Conservation (phyloP, 2,797 vertebrate genomes). For the Protonibea diacanthus region DNA sequence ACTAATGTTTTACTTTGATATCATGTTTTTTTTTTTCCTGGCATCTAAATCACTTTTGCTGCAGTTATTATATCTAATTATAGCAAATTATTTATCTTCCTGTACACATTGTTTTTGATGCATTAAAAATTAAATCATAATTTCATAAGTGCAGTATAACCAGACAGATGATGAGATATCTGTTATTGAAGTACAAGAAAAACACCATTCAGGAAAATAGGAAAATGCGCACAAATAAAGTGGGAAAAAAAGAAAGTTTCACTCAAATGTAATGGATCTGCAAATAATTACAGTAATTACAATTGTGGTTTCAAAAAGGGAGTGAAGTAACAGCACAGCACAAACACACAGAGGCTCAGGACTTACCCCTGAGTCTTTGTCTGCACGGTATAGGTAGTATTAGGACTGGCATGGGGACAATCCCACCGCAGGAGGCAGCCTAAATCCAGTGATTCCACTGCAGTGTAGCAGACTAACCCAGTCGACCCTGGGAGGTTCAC, state of each 20-base stretch:
- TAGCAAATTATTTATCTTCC: too few species aligned
- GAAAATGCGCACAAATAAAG: background rate
- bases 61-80: too few species aligned
- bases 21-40: too few species aligned
- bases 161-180: too few species aligned
- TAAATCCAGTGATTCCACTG: constrained; percentile 78
- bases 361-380: constrained; percentile 80
- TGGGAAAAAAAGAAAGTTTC: background rate
- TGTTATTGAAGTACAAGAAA: too few species aligned
- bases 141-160: too few species aligned
- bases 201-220: background rate
- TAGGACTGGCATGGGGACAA: constrained; percentile 75
- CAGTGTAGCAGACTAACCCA: constrained; percentile 71
- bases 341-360: background rate
- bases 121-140: background rate
- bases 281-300: background rate
- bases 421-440: constrained; percentile 82
- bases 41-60: too few species aligned
- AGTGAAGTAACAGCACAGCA: background rate
- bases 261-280: background rate
- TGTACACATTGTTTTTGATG: too few species aligned
- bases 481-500: constrained; percentile 63
- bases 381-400: constrained; percentile 81
- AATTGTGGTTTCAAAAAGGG: background rate
- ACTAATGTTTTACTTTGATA: too few species aligned